phyloP scores from a whole-genome alignment of 2,113 vertebrate genomes.

The Lepisosteus oculatus region DNA sequence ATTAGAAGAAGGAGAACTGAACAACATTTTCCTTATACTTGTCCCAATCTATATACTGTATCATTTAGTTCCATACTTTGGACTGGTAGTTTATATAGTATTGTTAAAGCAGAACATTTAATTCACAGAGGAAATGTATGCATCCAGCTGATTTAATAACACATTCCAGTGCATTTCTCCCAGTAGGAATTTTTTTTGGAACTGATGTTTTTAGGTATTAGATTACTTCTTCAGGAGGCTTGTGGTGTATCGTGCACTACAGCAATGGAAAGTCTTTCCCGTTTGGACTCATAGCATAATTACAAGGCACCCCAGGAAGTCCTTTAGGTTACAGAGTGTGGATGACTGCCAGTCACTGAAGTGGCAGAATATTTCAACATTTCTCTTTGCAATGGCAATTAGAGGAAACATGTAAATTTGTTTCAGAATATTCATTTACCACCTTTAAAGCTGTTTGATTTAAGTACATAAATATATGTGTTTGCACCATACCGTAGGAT shows the following conservation, averaged over 20 bases:
- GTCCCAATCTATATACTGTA: no score
- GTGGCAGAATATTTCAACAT: conserved; percentile 28
- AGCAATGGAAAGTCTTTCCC: conserved; percentile 32
- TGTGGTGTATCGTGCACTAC: conserved; percentile 14
- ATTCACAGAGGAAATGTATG: conserved; percentile 17
- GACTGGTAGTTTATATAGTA: no score
- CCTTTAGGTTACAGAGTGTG: conserved; percentile 9
- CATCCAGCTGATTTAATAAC: conserved; percentile 8
- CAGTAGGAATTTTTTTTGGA: conserved; percentile 13
- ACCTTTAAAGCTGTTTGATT: no score
- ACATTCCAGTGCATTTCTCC: conserved; percentile 23
- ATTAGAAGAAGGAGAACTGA: no score
- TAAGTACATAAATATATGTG: no score
- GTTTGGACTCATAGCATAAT: conserved; percentile 38
- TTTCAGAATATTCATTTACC: background rate
- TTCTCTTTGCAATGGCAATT: conserved; percentile 33
- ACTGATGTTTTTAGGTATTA: conserved; percentile 13
- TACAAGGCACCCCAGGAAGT: conserved; percentile 33
- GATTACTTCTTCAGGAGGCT: conserved; percentile 12
- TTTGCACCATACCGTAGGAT: no score
- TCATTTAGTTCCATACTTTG: no score
- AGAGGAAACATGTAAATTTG: background rate
- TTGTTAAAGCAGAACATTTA: conserved; percentile 8
- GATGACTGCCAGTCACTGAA: conserved; percentile 41
- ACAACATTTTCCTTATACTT: no score